A percentile compares a stretch with the other conserved stretches of the same genome.
These are phyloP conservation scores for Clitarchus hookeri DNA, from an alignment of 2,888 invertebrate species.

Conservation along the genomic window DNA sequence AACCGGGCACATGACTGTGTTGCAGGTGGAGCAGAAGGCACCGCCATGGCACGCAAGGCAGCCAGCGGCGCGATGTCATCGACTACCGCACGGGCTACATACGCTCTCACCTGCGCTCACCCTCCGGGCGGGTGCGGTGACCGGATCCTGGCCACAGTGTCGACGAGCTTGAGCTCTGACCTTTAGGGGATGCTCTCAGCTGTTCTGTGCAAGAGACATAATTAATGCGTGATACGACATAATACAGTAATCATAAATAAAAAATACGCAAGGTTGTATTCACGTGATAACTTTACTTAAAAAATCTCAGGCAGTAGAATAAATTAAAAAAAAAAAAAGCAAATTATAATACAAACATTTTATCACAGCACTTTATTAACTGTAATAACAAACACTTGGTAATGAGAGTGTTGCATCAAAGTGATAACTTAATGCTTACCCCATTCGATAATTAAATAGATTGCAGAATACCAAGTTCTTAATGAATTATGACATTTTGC, in stretches of 20 bases:
- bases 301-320: neutral
- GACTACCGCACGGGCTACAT: conserved; percentile 88
- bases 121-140: conserved; percentile 93
- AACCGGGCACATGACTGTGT: conserved; percentile 26
- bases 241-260: too few relatives aligned
- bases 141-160: conserved; percentile 51
- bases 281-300: neutral
- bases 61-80: conserved; percentile 66
- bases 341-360: neutral
- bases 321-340: neutral
- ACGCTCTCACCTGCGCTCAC: conserved; percentile 88
- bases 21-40: conserved; percentile 83
- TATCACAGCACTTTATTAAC: neutral
- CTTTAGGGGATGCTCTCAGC: neutral
- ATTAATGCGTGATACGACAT: neutral
- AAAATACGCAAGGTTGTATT: too few relatives aligned
- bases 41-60: conserved; percentile 59
- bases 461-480: too few relatives aligned
- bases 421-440: neutral
- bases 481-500: too few relatives aligned
- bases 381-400: neutral
- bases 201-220: neutral
- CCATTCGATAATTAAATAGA: too few relatives aligned
- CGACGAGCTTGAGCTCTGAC: conserved; percentile 33
- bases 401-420: neutral